Percentiles rank a stretch among this genome's conserved stretches.
Evolutionary conservation across 2,113 vertebrate genomes (phyloP).

Genomic region (Sarotherodon lohbergeri): DNA sequence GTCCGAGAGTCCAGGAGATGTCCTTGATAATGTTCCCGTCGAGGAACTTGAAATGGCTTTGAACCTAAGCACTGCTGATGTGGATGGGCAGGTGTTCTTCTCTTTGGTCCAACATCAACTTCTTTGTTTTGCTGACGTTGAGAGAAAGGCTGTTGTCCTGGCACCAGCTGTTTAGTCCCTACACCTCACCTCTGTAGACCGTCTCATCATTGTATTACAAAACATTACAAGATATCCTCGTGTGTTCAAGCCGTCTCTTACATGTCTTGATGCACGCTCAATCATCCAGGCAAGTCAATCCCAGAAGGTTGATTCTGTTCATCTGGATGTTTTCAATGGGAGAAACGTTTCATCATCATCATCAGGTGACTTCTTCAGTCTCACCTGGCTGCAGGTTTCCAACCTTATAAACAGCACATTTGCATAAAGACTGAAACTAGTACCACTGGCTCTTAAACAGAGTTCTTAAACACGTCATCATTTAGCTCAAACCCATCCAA

Average conservation of each 20-base stretch:
- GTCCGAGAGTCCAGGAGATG: neutral
- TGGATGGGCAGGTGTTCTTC: neutral
- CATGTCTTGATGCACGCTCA: neutral
- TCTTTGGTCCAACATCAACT: neutral
- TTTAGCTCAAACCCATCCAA: neutral
- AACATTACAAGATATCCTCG: neutral
- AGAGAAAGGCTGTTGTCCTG: neutral
- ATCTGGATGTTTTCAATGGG: neutral
- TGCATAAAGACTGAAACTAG: neutral
- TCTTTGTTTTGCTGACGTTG: neutral
- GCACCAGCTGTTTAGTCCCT: neutral
- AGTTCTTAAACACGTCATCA: fast-evolving
- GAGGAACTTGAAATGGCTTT: neutral
- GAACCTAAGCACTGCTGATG: neutral
- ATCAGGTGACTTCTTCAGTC: neutral
- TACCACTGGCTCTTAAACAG: neutral
- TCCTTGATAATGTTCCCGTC: neutral
- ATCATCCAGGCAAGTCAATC: neutral
- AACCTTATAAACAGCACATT: neutral
- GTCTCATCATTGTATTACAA: neutral
- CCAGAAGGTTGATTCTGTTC: neutral
- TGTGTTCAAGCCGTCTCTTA: neutral
- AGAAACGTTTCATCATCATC: neutral
- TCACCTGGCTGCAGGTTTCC: neutral
- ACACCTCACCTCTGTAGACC: neutral